Conservation (phyloP, 2,888 invertebrate genomes). For the Bugulina stolonifera region DNA sequence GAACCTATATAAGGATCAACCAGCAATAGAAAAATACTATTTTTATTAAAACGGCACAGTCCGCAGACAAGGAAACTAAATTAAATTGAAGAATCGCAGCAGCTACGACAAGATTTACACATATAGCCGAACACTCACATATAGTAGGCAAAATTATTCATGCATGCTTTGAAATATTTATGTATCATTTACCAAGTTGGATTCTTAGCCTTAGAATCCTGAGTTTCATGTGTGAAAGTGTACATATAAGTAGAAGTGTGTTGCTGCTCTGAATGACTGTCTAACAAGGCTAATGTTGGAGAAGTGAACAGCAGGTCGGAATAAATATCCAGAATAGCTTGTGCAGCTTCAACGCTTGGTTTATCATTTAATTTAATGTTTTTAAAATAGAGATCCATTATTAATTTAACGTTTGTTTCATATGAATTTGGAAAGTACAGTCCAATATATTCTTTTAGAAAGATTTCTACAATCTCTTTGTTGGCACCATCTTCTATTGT, state of each 20-base stretch:
- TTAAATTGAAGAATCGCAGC: no score
- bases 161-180: no score
- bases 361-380: not conserved
- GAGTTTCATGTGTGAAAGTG: not conserved
- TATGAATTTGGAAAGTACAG: not conserved
- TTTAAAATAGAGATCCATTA: not conserved
- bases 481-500: not conserved
- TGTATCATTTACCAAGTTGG: not conserved
- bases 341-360: not conserved
- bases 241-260: conserved; percentile 16
- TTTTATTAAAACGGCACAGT: no score
- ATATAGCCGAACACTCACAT: no score
- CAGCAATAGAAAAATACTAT: no score
- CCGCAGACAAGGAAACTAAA: no score
- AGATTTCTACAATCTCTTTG: not conserved
- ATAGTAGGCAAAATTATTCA: no score
- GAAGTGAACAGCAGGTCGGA: conserved; percentile 1
- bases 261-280: not conserved
- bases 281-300: not conserved
- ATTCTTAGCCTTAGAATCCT: not conserved
- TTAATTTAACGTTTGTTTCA: not conserved
- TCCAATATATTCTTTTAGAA: not conserved
- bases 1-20: not conserved
- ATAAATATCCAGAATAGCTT: not conserved
- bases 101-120: no score